Evolutionary conservation across 2,113 vertebrate genomes (phyloP), one percentile per base, ranked within the genome.

Genomic region (Uria aalge): DNA sequence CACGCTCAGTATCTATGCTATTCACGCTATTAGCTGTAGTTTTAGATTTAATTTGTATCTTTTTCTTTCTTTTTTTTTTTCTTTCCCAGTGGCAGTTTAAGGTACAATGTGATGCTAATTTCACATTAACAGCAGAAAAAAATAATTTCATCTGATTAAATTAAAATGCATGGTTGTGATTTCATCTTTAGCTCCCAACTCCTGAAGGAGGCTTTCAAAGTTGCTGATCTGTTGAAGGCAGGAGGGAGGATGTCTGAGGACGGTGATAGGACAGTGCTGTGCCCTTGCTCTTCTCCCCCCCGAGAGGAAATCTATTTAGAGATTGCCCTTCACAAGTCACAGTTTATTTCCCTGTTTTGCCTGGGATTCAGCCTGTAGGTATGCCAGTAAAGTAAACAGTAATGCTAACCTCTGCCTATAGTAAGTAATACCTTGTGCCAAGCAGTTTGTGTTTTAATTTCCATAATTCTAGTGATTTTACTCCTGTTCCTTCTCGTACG

Each of bases 121-220:
- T 73, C 7, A 6, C 55, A 23, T 79, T 40, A 81, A 66, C 36
- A 74, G 80, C 56, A 47, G 30, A 29, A 50, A 72, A 77, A 84
- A 32, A 22, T 2, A 2, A 29, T 64, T 89, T 43, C 4, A 21
- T 26, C 41, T 89, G 50, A 62, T 92, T 8, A 81, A 88, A 85
- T 94, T 63, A 41, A 95, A 88, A 62, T 94, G 53, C 75, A 43
- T 0, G 14, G 57, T 23, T n/a, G 59, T 79, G 79, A 60, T 95
- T 93, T 76, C 16, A 3, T 53, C 62, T 78, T 34, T 24, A 9
- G 23, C 69, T 57, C 50, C 0, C 0, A 24, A 2, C 11, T 62
- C 3, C 6, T 52, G 48, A 7, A 67, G 71, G 71, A 78, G 45
- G 10, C 24, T 26, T 66, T 36, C 21, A 6, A 20, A 53, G 10